These are phyloP conservation scores for Eulemur coronatus DNA, from an alignment of 2,797 vertebrate genomes.

Conservation along the genomic window DNA sequence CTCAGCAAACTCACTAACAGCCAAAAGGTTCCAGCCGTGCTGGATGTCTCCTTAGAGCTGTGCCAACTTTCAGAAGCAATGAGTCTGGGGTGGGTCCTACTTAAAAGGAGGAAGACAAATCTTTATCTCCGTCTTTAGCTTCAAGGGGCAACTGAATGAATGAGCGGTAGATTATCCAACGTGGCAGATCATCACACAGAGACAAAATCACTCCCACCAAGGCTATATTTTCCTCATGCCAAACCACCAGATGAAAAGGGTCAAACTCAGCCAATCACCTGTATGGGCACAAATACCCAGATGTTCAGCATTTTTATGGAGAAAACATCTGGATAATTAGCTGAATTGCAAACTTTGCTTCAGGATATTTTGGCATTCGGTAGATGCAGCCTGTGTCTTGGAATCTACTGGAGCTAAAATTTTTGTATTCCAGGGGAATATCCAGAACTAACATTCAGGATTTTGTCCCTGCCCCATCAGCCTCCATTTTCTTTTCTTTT, in stretches of 20 bases:
- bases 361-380: constrained; percentile 42
- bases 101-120: constrained; percentile 71
- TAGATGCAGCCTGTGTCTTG: constrained; percentile 35
- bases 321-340: constrained; percentile 62
- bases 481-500: constrained; percentile 34
- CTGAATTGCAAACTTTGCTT: constrained; percentile 48
- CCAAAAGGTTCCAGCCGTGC: constrained; percentile 52
- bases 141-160: constrained; percentile 56
- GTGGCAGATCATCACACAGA: constrained; percentile 71
- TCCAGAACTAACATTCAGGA: constrained; percentile 50
- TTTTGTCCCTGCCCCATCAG: neutral
- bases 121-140: constrained; percentile 72
- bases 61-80: constrained; percentile 60
- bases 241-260: constrained; percentile 50
- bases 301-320: constrained; percentile 40
- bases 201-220: neutral
- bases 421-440: constrained; percentile 10
- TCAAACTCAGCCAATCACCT: constrained; percentile 57
- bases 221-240: neutral
- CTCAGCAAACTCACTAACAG: constrained; percentile 69
- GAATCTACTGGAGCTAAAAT: constrained; percentile 36
- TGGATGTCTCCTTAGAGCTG: constrained; percentile 58
- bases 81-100: constrained; percentile 26
- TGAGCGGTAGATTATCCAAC: constrained; percentile 62
- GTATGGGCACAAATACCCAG: constrained; percentile 40